Evolutionary conservation across 2,888 invertebrate species (phyloP).

Genomic region (Drymonia ruficornis): DNA sequence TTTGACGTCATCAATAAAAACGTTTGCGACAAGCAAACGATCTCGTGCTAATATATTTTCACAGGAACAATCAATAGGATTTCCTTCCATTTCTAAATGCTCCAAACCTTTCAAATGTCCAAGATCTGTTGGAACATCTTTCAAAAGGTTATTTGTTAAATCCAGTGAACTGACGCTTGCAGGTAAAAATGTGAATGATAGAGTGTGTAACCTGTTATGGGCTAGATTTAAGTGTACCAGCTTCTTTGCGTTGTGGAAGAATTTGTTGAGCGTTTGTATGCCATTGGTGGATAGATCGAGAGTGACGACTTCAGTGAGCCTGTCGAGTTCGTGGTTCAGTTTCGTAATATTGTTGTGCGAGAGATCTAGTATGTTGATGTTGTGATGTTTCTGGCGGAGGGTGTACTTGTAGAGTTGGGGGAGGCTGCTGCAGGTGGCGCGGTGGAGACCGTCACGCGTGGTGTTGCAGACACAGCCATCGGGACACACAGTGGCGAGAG

Average conservation of each 20-base stretch:
- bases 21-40: constrained; percentile 80
- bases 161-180: constrained; percentile 86
- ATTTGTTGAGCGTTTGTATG: constrained; percentile 83
- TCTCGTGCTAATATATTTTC: constrained; percentile 87
- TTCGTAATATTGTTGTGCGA: constrained; percentile 86
- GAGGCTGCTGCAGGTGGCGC: constrained; percentile 87
- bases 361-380: constrained; percentile 85
- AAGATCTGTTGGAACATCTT: constrained; percentile 85
- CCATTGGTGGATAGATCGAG: constrained; percentile 87
- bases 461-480: constrained; percentile 83
- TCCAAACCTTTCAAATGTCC: constrained; percentile 82
- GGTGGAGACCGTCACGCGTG: constrained; percentile 88
- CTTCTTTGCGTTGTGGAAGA: constrained; percentile 84
- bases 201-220: constrained; percentile 84
- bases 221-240: constrained; percentile 85
- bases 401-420: constrained; percentile 90
- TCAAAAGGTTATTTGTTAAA: constrained; percentile 86
- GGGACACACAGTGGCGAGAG: constrained; percentile 75
- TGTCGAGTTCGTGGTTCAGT: constrained; percentile 82
- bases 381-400: constrained; percentile 77
- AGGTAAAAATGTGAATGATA: constrained; percentile 83
- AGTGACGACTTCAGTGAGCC: constrained; percentile 85
- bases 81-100: constrained; percentile 87
- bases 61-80: constrained; percentile 89
- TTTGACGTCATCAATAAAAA: constrained; percentile 81